Conservation (phyloP, 2,888 invertebrate genomes). For the Oasisia sp. region DNA sequence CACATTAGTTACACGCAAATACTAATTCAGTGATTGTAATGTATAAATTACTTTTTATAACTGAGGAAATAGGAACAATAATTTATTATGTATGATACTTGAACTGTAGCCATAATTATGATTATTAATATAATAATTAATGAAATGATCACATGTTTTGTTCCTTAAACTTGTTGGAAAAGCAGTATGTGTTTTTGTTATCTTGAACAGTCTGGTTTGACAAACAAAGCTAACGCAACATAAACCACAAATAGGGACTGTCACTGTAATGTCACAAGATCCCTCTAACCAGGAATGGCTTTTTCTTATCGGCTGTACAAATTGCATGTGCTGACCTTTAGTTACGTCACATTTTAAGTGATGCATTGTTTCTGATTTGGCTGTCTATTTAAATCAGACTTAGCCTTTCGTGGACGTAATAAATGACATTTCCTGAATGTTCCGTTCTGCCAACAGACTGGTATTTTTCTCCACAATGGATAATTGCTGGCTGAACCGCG, state of each 20-base stretch:
- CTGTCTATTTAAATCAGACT: background rate
- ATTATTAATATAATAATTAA: too few species aligned
- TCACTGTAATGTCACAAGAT: background rate
- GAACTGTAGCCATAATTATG: too few species aligned
- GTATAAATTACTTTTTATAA: too few species aligned
- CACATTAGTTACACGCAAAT: too few species aligned
- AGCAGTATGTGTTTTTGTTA: background rate
- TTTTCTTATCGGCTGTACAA: background rate
- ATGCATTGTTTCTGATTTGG: background rate
- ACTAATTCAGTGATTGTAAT: too few species aligned
- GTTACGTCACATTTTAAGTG: background rate
- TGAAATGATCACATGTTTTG: too few species aligned
- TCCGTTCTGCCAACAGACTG: too few species aligned
- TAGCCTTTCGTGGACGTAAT: too few species aligned
- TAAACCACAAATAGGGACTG: background rate
- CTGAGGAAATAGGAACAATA: too few species aligned
- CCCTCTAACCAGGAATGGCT: background rate
- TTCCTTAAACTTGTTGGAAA: background rate
- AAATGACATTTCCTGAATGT: background rate
- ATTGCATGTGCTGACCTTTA: background rate
- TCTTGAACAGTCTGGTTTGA: background rate
- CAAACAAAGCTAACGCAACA: background rate
- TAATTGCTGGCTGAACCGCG: too few species aligned
- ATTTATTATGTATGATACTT: too few species aligned
- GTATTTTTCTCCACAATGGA: too few species aligned